A percentile compares a stretch with the other conserved stretches of the same genome.
These are phyloP conservation scores for Drosophila pectinifera DNA, from an alignment of 1,140 invertebrate species.

Conservation along the genomic window DNA sequence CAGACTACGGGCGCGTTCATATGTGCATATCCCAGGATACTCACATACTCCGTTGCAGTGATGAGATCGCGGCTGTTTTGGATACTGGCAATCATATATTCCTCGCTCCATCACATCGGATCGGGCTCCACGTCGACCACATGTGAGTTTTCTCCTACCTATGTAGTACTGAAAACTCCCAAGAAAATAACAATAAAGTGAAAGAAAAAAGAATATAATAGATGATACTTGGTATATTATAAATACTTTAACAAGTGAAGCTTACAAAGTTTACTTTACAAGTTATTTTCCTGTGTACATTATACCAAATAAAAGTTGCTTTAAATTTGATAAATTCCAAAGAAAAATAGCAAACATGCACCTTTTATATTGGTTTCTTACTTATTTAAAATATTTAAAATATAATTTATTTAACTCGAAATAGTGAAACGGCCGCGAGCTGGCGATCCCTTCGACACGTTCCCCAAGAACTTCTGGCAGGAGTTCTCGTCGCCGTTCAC, in stretches of 20 bases:
- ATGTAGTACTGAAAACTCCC: too few relatives aligned
- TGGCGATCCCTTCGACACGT: slow-evolving; percentile 84
- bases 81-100: slow-evolving; percentile 83
- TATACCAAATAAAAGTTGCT: not conserved
- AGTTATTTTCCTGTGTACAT: not conserved
- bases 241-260: not conserved
- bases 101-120: slow-evolving; percentile 77
- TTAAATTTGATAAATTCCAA: too few relatives aligned
- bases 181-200: too few relatives aligned
- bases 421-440: slow-evolving; percentile 82
- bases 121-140: slow-evolving; percentile 80
- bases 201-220: too few relatives aligned
- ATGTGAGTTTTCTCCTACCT: slow-evolving; percentile 59
- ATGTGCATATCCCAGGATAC: slow-evolving; percentile 60
- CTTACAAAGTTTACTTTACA: not conserved
- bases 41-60: slow-evolving; percentile 54
- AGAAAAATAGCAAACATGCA: too few relatives aligned
- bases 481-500: slow-evolving; percentile 88
- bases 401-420: not conserved
- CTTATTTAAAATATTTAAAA: not conserved
- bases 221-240: too few relatives aligned
- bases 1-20: slow-evolving; percentile 55
- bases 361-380: too few relatives aligned
- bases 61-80: slow-evolving; percentile 84
- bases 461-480: slow-evolving; percentile 87